Evolutionary conservation across 1,140 invertebrate species (phyloP).

Genomic region (Heliconius hewitsoni): DNA sequence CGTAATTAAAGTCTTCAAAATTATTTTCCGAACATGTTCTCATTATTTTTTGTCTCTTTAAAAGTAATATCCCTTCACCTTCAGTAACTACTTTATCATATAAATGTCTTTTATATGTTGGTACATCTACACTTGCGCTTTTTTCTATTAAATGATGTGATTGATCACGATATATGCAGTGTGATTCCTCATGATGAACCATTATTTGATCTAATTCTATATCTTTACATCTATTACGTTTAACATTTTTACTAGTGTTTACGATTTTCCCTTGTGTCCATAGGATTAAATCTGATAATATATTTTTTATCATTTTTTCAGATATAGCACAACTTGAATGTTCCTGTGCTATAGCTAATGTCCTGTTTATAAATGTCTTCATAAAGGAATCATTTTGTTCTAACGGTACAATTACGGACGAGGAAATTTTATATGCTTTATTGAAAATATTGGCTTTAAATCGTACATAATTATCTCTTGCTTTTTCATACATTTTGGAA

Average conservation of each 20-base stretch:
- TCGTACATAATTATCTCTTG: neutral
- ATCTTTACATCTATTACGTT: neutral
- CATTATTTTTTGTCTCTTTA: neutral
- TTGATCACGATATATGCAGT: no score
- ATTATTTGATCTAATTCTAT: neutral
- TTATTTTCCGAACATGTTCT: neutral
- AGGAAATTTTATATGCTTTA: neutral
- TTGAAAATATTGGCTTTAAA: conserved; percentile 20
- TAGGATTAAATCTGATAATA: neutral
- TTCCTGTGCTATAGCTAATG: neutral
- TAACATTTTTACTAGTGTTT: neutral
- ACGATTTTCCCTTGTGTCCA: neutral
- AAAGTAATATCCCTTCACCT: neutral
- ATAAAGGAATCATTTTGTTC: neutral
- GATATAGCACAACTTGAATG: neutral
- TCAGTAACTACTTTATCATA: neutral
- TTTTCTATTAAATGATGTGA: neutral
- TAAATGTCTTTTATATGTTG: neutral
- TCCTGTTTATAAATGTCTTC: neutral
- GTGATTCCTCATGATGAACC: neutral
- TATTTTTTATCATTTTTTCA: neutral
- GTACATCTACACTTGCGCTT: neutral
- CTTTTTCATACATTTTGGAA: neutral
- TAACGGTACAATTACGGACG: conserved; percentile 5
- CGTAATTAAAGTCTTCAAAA: neutral